Percentiles rank a stretch among this genome's conserved stretches.
Conservation (phyloP, 2,113 vertebrate genomes). For the Solenodon paradoxus region DNA sequence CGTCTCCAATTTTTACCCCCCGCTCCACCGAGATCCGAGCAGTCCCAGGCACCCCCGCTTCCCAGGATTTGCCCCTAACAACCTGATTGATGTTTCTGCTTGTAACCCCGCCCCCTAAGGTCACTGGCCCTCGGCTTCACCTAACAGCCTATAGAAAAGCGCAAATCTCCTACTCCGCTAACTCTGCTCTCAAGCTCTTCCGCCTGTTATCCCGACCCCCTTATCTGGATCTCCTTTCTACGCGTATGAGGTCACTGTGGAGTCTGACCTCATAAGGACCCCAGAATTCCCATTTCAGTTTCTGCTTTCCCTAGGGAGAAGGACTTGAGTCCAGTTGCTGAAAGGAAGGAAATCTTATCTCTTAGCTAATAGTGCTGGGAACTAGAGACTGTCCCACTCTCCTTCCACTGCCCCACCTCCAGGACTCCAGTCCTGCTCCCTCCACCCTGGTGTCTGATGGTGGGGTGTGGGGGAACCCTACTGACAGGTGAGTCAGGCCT, state of each 20-base stretch:
- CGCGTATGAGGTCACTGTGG: slow-evolving; percentile 46
- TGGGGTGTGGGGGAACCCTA: neutral
- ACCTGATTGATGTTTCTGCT: neutral
- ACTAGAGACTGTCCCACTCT: neutral
- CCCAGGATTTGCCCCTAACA: neutral
- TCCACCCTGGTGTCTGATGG: neutral
- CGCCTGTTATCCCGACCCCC: neutral
- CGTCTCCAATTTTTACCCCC: neutral
- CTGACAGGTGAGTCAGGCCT: slow-evolving; percentile 57
- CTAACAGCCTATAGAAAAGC: neutral
- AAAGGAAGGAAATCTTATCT: slow-evolving; percentile 47
- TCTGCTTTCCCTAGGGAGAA: slow-evolving; percentile 28
- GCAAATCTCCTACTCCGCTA: neutral
- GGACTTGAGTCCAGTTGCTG: slow-evolving; percentile 1
- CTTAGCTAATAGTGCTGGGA: neutral
- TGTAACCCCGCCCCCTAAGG: neutral
- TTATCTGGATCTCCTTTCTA: neutral
- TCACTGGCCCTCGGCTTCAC: neutral
- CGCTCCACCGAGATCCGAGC: neutral
- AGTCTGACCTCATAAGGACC: slow-evolving; percentile 57
- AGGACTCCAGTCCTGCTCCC: neutral
- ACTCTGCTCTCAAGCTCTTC: neutral
- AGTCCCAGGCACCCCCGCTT: neutral
- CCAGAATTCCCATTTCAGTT: slow-evolving; percentile 41
- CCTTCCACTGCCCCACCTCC: neutral